A percentile compares a stretch with the other conserved stretches of the same genome.
Evolutionary conservation across 2,797 vertebrate species (phyloP).

Genomic region (Todus mexicanus): DNA sequence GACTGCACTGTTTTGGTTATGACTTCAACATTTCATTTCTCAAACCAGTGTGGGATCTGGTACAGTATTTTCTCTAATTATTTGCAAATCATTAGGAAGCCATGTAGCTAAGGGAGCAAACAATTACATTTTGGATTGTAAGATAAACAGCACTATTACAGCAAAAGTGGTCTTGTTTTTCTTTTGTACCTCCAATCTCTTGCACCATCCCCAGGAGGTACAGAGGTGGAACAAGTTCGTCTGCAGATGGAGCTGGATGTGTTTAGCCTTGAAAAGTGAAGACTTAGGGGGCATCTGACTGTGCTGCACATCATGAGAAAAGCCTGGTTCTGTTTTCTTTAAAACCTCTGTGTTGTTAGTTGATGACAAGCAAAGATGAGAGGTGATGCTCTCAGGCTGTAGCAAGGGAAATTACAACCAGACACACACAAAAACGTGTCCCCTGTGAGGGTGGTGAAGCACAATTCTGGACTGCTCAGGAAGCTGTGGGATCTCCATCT

Average conservation of each 20-base stretch:
- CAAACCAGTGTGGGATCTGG: not conserved
- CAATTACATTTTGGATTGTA: not conserved
- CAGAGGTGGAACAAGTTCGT: not conserved
- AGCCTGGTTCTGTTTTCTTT: too few relatives aligned
- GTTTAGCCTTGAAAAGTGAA: not conserved
- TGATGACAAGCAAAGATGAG: not conserved
- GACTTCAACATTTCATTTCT: not conserved
- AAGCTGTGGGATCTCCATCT: not conserved
- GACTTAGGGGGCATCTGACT: not conserved
- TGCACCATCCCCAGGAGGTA: not conserved
- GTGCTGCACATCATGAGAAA: too few relatives aligned
- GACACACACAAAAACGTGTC: rapidly evolving
- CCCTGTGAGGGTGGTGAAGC: not conserved
- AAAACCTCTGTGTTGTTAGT: too few relatives aligned
- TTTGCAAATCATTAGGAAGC: not conserved
- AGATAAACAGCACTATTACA: not conserved
- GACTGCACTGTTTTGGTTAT: not conserved
- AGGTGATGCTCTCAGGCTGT: not conserved
- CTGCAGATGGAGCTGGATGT: rapidly evolving
- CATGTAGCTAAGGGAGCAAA: not conserved
- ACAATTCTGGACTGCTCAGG: not conserved
- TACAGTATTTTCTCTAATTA: not conserved
- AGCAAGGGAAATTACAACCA: not conserved
- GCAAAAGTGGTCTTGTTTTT: not conserved
- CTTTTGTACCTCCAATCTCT: not conserved